Evolutionary conservation across 1,140 invertebrate species (phyloP), one percentile per base, ranked within the genome.

Genomic region (Schlechtendalia chinensis): DNA sequence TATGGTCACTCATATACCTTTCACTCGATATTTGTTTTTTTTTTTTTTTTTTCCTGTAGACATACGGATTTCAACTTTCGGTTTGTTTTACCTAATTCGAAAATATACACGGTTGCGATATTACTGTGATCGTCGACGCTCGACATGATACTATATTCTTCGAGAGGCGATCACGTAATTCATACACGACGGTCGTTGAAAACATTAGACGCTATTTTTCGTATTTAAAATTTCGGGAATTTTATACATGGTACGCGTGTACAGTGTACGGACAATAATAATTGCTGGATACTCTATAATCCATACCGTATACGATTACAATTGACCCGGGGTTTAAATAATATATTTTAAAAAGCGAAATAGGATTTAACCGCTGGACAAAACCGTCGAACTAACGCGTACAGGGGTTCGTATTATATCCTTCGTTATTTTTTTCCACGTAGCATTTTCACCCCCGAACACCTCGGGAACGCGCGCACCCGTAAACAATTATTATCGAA

Each of bases 401-500:
- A 6, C 0, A 71, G 14, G 67, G n/a, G 22, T 71, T 27, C 17
- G 29, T 27, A 71, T 29, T 50, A 71, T 47, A 11, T 53, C 32
- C 32, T 11, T n/a, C n/a, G n/a, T n/a, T n/a, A n/a, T n/a, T n/a
- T 67, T 67, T 32, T 47, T 45, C 4, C 14, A 22, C 39, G 22
- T 14, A 47, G 17, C 4, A 32, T 63, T 67, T 67, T 50, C 16
- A 69, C 27, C 22, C 67, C 67, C 8, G 16, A 19, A 27, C 45
- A 50, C 45, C 56, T 59, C 56, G 22, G 3, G 10, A 8, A 22
- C 11, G 32, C 32, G 32, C 8, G 3, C 16, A 1, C 22, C 14
- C 16, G 24, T 69, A 50, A 50, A 59, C 45, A 69, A 69, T 50
- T 69, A 69, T 27, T 69, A 69, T 69, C 16, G 22, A 16, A 50